These are phyloP conservation scores for Tupiocoris notatus DNA, from an alignment of 2,888 invertebrate genomes.

Conservation along the genomic window DNA sequence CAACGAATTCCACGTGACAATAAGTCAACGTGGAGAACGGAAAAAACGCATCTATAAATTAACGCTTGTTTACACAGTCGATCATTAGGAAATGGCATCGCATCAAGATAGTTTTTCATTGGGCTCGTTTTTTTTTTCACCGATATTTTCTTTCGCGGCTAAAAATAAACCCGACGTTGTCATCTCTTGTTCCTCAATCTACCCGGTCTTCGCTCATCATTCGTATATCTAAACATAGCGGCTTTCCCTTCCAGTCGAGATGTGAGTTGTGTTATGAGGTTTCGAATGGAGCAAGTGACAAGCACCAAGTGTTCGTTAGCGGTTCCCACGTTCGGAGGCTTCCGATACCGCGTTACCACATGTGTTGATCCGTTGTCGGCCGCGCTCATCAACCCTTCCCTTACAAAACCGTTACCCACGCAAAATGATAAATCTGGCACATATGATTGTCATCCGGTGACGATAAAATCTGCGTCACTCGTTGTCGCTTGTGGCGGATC, in stretches of 20 bases:
- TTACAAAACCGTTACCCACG: not conserved
- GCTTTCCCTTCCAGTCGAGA: not conserved
- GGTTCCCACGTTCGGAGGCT: constrained; percentile 32
- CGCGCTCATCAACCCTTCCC: not conserved
- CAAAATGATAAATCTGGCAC: not conserved
- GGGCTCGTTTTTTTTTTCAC: not conserved
- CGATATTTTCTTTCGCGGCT: not conserved
- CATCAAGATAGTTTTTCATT: not conserved
- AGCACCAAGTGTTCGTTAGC: constrained; percentile 31
- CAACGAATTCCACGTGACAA: too few relatives aligned
- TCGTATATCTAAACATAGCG: not conserved
- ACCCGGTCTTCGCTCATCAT: not conserved
- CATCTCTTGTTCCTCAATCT: not conserved
- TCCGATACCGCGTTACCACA: constrained; percentile 30
- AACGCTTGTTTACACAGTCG: not conserved
- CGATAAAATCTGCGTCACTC: not conserved
- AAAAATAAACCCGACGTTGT: not conserved
- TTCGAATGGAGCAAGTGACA: constrained; percentile 23
- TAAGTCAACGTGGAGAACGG: too few relatives aligned
- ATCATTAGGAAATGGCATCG: not conserved
- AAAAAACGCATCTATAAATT: not conserved
- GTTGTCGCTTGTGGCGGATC: too few relatives aligned
- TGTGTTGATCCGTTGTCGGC: constrained; percentile 3
- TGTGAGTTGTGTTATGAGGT: not conserved
- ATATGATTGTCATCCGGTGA: not conserved